Evolutionary conservation across 1,140 invertebrate species (phyloP), one percentile per base, ranked within the genome.

Genomic region (Pentalonia nigronervosa): DNA sequence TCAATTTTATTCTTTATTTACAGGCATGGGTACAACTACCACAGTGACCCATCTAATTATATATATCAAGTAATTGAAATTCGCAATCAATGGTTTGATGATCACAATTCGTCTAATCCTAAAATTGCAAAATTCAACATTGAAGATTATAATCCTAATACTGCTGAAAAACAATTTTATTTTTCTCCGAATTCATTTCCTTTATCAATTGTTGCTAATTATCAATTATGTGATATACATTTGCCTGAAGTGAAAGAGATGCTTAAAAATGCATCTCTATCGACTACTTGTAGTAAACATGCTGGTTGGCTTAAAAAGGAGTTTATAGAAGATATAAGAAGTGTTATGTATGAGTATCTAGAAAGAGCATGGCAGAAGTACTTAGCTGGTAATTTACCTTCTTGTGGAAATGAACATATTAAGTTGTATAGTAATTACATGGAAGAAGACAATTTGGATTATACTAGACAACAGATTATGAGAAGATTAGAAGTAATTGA

Each of bases 101-200:
- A 92, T 30, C 91, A 92, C n/a, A 47, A 84, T 48, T 48, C 81
- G 21, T 50, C 76, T 47, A 93, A 93, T 86, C 81, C 91, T 11
- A 93, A 93, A 50, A 86, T 56, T 21, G 48, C 50, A 3, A 93
- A 93, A 45, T 86, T 93, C 47, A 83, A 93, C 2, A 86, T 56
- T 14, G 67, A 93, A 93, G 76, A 93, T 45, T 86, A 86, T 84
- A 84, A 93, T 53, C 91, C 91, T 30, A 86, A 53, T 93, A 53
- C 81, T 56, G 34, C 81, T 41, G 91, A 93, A 93, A 93, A 93
- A 93, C 91, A 93, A n/a, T 93, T 93, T 86, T 93, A 93, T 93
- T 93, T 93, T 84, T 36, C 91, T 53, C 91, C 91, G 41, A 93
- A 93, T 93, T 93, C 91, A 41, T 84, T 93, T 84, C 91, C 91